A percentile compares a stretch with the other conserved stretches of the same genome.
phyloP scores from a whole-genome alignment of 2,113 vertebrate genomes.

The Phylloscopus trochilus region DNA sequence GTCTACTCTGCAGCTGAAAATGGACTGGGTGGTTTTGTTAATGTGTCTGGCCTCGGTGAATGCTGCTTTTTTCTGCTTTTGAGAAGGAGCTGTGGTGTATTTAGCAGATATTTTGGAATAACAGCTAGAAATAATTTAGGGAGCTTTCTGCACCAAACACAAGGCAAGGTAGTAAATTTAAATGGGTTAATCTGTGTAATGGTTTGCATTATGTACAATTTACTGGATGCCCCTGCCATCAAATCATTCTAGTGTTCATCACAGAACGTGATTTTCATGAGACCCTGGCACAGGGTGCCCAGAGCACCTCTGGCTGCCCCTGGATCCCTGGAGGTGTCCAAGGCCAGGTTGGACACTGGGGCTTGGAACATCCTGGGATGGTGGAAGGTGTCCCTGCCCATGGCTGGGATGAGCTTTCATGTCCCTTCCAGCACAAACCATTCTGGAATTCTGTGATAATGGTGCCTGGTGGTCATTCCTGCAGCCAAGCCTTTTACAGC shows the following conservation, averaged over 20 bases:
- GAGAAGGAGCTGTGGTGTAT: background rate
- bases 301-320: background rate
- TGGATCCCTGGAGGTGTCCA: background rate
- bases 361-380: rapidly evolving
- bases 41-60: background rate
- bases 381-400: background rate
- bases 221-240: background rate
- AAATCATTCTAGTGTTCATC: background rate
- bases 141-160: background rate
- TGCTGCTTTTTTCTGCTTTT: background rate
- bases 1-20: background rate
- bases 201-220: background rate
- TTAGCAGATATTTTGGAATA: background rate
- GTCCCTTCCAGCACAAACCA: background rate
- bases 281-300: background rate
- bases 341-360: rapidly evolving
- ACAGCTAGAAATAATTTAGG: background rate
- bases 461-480: background rate
- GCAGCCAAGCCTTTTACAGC: background rate
- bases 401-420: background rate
- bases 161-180: background rate
- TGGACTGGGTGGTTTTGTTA: background rate
- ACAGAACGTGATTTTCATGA: rapidly evolving
- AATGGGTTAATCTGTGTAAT: background rate
- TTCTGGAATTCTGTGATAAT: background rate